Evolutionary conservation across 2,888 invertebrate species (phyloP), one percentile per base, ranked within the genome.

Genomic region (Limnephilus rhombicus): DNA sequence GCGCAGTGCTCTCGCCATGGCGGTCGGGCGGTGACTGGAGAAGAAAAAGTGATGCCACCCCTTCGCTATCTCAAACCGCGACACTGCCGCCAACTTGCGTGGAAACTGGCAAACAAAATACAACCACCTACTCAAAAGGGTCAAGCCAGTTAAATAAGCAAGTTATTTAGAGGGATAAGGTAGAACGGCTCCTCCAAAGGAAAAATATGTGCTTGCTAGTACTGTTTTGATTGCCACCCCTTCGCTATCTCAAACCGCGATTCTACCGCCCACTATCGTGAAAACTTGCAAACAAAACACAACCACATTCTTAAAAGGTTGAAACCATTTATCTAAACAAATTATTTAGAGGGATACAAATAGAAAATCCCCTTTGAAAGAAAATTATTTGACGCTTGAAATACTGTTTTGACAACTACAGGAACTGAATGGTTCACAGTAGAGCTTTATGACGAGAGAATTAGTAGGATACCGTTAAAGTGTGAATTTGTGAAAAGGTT

Each of bases 1-100:
- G 95, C 95, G 96, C 94, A 95, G 94, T 94, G 95, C 95, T 95
- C 95, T 95, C 95, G 95, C 95, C 96, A 96, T 96, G 95, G 95
- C 95, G 95, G 95, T 95, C 95, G 94, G 95, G 89, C 91, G 89
- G 89, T 87, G 89, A 91, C 91, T 91, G 91, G 41, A 24, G 37
- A 68, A 90, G 68, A 80, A 80, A 89, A 89, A 41, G 18, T 29
- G 37, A 80, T 80, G 45, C 53, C 87, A 87, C 49, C 85, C 86
- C 49, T 29, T n/a, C 86, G 34, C 80, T 24, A 31, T 31, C 88
- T 34, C 34, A 89, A n/a, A 34, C 88, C n/a, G 34, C 31, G 29
- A n/a, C 24, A 37, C 68, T 87, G 13, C 80, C 45, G 11, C 5
- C 68, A 80, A 88, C 37, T 80, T 37, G 41, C n/a, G 80, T 13